phyloP scores from a whole-genome alignment of 2,888 invertebrate species.

The Syrphus vitripennis region DNA sequence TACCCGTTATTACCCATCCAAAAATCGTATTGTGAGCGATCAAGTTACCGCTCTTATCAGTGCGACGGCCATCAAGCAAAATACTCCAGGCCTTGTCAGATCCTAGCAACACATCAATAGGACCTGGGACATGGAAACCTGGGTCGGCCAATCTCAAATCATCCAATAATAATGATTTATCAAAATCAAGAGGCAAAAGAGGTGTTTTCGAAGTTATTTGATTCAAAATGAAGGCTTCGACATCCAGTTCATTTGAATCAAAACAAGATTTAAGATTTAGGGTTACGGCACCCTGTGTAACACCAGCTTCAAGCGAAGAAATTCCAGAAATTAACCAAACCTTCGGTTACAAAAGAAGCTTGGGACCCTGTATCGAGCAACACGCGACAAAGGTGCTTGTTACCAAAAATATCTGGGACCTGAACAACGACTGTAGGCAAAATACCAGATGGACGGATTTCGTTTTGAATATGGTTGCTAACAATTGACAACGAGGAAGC shows the following conservation, averaged over 20 bases:
- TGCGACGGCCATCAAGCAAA: neutral
- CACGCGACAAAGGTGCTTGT: neutral
- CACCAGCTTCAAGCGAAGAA: neutral
- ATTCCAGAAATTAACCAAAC: neutral
- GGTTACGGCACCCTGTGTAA: conserved; percentile 4
- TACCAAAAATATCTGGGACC: too few species aligned
- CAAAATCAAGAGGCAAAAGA: too few species aligned
- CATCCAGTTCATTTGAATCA: neutral
- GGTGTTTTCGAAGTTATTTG: neutral
- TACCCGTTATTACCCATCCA: too few species aligned
- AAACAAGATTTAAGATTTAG: neutral
- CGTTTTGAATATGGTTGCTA: neutral
- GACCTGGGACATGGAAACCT: neutral
- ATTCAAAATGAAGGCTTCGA: neutral
- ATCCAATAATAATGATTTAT: too few species aligned
- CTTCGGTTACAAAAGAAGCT: neutral
- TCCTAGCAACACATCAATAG: neutral
- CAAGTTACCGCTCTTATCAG: too few species aligned
- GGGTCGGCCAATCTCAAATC: neutral
- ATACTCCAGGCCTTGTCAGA: neutral
- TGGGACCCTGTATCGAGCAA: neutral
- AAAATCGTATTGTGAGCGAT: too few species aligned
- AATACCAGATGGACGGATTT: neutral
- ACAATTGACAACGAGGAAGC: neutral
- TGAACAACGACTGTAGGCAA: neutral